Percentiles rank a stretch among this genome's conserved stretches.
These are phyloP conservation scores for Phoenicopterus ruber DNA, from an alignment of 2,113 vertebrate genomes.

Conservation along the genomic window DNA sequence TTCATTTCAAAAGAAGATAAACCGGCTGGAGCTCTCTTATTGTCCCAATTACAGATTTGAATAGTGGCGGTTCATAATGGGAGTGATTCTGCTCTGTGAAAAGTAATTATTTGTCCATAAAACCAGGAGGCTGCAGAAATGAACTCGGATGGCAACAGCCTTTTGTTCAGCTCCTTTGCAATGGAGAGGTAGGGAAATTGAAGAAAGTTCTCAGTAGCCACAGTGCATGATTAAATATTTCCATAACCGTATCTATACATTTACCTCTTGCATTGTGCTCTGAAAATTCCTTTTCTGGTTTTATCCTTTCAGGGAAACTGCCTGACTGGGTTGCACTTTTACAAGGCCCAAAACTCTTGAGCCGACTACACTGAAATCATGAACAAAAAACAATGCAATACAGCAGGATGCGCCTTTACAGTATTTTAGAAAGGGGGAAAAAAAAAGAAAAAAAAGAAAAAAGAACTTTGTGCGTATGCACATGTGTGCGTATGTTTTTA, in stretches of 20 bases:
- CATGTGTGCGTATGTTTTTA: not conserved
- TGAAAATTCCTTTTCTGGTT: constrained; percentile 11
- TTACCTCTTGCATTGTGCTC: not conserved
- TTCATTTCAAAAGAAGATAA: constrained; percentile 50
- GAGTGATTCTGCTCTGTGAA: constrained; percentile 44
- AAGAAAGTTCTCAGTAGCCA: constrained; percentile 59
- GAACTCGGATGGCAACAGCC: not conserved
- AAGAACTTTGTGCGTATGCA: not conserved
- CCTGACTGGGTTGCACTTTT: not conserved
- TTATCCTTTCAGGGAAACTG: not conserved
- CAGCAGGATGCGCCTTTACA: not conserved
- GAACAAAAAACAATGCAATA: not conserved
- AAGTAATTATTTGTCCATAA: constrained; percentile 69
- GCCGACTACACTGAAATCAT: not conserved
- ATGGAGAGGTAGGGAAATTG: constrained; percentile 33
- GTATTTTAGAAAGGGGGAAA: not conserved
- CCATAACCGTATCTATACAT: not conserved
- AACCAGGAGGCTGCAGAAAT: constrained; percentile 37
- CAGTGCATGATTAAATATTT: constrained; percentile 16
- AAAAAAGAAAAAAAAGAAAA: not conserved
- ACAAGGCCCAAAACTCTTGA: constrained; percentile 19
- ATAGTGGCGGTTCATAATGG: constrained; percentile 44
- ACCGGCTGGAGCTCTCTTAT: not conserved
- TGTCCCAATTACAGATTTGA: constrained; percentile 62
- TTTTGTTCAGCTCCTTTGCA: constrained; percentile 65